Base-by-base conservation (phyloP, 2,113 vertebrate species). In the Cinclus cinclus region DNA sequence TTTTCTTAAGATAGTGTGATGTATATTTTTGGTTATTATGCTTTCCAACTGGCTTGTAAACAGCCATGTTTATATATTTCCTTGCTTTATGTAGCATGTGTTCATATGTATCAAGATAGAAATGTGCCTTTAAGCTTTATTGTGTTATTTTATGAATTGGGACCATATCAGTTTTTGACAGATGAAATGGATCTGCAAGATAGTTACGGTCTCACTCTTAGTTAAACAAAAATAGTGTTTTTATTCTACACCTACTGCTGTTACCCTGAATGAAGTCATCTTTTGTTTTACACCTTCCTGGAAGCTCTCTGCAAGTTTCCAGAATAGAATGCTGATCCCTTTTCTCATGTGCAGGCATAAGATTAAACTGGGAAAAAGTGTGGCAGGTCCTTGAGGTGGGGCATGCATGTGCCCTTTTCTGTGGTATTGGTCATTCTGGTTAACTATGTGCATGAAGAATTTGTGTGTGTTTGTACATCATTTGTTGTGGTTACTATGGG, bases 1-100 rank as follows among this genome's bases (percentile, higher is more conserved):
- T 90, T 95, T 95, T 93, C 86, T 93, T 94, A 95, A 86, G 75
- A 90, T 95, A 91, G 65, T 87, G 58, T 91, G 81, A 78, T 92
- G 56, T 95, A 87, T 95, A 89, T 92, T 94, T 95, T 44, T 79
- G 60, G 68, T 86, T 96, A 75, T 84, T 84, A 83, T 62, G 76
- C 64, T 92, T 96, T 95, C 60, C 64, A 93, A 81, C 28, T 78
- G 76, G 68, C 76, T 96, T 90, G 77, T 91, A 93, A 95, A 96
- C 75, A 88, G 83, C 80, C 74, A 46, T 92, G 86, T 95, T 93
- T 92, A 88, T 96, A 6, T 90, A 85, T 91, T 88, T 90, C 60
- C 79, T 88, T 91, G 75, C 23, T 96, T 96, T 94, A 94, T 81
- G 77, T 94, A 88, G 85, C 92, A 82, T 83, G 87, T 92, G 89